Conservation (phyloP, 1,140 invertebrate species). For the Dendroctonus ponderosae region DNA sequence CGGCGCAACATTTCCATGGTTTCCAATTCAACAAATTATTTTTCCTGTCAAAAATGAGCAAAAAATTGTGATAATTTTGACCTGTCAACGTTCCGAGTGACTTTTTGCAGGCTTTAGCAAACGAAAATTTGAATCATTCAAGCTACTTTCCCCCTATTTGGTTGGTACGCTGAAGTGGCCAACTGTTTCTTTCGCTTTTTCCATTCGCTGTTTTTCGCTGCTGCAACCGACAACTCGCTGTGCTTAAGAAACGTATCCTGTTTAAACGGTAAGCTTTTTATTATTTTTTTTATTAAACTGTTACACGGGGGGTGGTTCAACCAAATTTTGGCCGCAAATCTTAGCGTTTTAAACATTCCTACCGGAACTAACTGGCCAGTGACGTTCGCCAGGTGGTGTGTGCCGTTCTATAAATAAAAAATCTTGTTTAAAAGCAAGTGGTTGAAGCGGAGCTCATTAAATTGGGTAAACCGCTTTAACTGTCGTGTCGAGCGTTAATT, state of each 20-base stretch:
- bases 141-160: conserved; percentile 32
- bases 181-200: conserved; percentile 39
- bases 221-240: conserved; percentile 39
- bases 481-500: conserved; percentile 8
- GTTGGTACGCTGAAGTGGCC: conserved; percentile 37
- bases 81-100: background rate
- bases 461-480: conserved; percentile 1
- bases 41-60: conserved; percentile 15
- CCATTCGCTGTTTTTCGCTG: conserved; percentile 45
- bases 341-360: conserved; percentile 1
- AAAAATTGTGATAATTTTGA: conserved; percentile 26
- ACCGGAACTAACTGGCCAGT: conserved; percentile 15
- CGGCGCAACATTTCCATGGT: conserved; percentile 20
- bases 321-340: background rate
- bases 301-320: background rate
- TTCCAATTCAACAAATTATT: conserved; percentile 14
- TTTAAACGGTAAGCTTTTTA: conserved; percentile 44
- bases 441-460: conserved; percentile 28
- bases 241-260: conserved; percentile 46
- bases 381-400: conserved; percentile 21
- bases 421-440: conserved; percentile 36
- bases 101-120: conserved; percentile 1
- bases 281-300: conserved; percentile 22
- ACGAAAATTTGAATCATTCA: conserved; percentile 41
- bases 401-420: conserved; percentile 17